Evolutionary conservation across 2,888 invertebrate species (phyloP), one percentile per base, ranked within the genome.

Genomic region (Hecatera dysodea): DNA sequence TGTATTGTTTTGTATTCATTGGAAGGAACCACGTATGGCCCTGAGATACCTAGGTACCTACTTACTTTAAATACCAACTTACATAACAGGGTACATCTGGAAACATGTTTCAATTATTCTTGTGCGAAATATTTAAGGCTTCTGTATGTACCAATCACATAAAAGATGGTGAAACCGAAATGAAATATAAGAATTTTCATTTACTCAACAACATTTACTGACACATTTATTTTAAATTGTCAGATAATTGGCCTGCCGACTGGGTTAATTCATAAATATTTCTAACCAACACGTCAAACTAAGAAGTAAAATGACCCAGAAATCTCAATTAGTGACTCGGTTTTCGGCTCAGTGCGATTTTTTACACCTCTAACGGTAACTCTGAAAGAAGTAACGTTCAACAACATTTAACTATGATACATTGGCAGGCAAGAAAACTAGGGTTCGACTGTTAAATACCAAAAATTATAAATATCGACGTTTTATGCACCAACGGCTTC

Each of bases 301-400:
- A 59, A 71, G 66, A 78, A 56, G 67, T 65, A 75, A 71, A 75
- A 74, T 67, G 77, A 71, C 86, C 84, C 60, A 84, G 72, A 78
- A 82, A 84, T 80, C 84, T 86, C 75, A 81, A 84, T 81, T 29
- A 66, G 60, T 48, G 68, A 59, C 69, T 69, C 63, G 8, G 78
- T 76, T 78, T 74, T 67, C 50, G 62, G 29, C 48, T 53, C 78
- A 60, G 66, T 67, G 50, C 55, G 55, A 75, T 72, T 75, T 80
- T 81, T 75, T 68, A 64, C 69, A 72, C 52, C 8, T 64, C 24
- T 75, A 86, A 81, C 84, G 76, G 84, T 84, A 75, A 72, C 59
- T 69, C 63, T 27, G 52, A 68, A 33, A 61, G 52, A 24, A 62
- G 59, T 76, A 56, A 70, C 33, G 67, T 59, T 57, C 22, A 44